Conservation (phyloP, 2,888 invertebrate species). For the Chironomus riparius region DNA sequence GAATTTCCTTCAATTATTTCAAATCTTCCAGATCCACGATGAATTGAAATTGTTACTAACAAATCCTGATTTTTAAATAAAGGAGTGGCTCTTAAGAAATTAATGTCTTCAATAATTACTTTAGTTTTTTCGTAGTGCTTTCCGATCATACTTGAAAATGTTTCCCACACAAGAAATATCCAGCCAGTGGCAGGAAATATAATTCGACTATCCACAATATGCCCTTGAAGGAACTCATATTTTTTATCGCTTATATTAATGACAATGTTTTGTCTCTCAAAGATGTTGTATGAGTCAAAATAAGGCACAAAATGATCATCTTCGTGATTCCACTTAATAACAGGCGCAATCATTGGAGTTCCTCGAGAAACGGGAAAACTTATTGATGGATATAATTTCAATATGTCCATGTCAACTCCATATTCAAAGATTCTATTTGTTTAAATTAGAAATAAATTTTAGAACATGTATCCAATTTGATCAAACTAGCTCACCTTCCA, state of each 20-base stretch:
- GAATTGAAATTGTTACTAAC: slow-evolving; percentile 48
- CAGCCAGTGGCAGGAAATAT: slow-evolving; percentile 81
- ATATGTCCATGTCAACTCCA: slow-evolving; percentile 65
- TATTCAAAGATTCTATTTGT: slow-evolving; percentile 58
- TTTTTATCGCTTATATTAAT: slow-evolving; percentile 56
- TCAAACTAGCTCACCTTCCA: slow-evolving; percentile 40
- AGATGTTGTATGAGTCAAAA: slow-evolving; percentile 55
- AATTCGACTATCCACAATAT: slow-evolving; percentile 74
- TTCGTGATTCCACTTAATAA: slow-evolving; percentile 80
- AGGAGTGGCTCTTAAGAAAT: slow-evolving; percentile 74
- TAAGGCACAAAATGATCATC: slow-evolving; percentile 65
- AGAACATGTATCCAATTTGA: slow-evolving; percentile 29
- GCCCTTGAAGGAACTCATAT: slow-evolving; percentile 65
- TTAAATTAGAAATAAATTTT: slow-evolving; percentile 30
- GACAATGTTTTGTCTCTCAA: slow-evolving; percentile 54
- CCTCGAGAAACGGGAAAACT: too few relatives aligned
- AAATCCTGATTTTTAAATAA: slow-evolving; percentile 55
- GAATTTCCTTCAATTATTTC: slow-evolving; percentile 60
- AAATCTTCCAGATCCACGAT: slow-evolving; percentile 52
- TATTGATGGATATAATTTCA: slow-evolving; percentile 75
- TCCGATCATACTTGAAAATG: slow-evolving; percentile 52
- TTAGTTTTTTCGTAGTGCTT: slow-evolving; percentile 60
- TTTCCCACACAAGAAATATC: slow-evolving; percentile 66
- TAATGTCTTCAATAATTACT: slow-evolving; percentile 75
- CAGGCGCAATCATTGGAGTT: slow-evolving; percentile 68